Evolutionary conservation across 2,113 vertebrate species (phyloP), one percentile per base, ranked within the genome.

Genomic region (Bujurquina vittata): DNA sequence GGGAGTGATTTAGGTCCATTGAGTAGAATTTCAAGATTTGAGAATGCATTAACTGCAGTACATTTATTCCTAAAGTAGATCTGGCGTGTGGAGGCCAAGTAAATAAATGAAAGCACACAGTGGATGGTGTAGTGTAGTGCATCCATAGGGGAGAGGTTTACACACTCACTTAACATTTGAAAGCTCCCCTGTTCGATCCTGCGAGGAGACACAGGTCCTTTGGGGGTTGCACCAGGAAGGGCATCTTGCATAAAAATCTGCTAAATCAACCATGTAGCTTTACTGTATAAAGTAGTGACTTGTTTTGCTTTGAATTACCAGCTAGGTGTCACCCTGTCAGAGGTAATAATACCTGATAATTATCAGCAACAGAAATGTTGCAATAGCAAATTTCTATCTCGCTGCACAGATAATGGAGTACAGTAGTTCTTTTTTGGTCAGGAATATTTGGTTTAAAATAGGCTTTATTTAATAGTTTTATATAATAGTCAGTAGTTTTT

Each of bases 1-100:
- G 54, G 18, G 43, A 61, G 54, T 87, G 78, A 84, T 88, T 88
- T 85, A 84, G 29, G 40, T 55, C 22, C 67, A 90, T 89, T 81
- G 84, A 79, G 85, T 72, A 55, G 43, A 61, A 73, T 54, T 60
- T 87, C 80, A 84, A 58, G 65, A 57, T 22, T 22, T 54, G 26
- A 73, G 75, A 82, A 72, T 88, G 80, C 75, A 81, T 89, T 82
- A 67, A 81, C 79, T 79, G 78, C 22, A 4, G 26, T 18, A 10
- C 35, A 76, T 80, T 80, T 87, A 73, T 79, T 85, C 43, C 74
- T 77, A 49, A 61, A 56, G 67, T 54, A 72, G 46, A 72, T 26
- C 9, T 74, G 61, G 49, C 40, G 79, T 61, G 29, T 23, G 10
- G 69, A 83, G 81, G 60, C 31, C 65, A 56, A 63, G 37, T 46